Conservation (phyloP, 1,140 invertebrate species). For the Venustaconcha ellipsiformis region DNA sequence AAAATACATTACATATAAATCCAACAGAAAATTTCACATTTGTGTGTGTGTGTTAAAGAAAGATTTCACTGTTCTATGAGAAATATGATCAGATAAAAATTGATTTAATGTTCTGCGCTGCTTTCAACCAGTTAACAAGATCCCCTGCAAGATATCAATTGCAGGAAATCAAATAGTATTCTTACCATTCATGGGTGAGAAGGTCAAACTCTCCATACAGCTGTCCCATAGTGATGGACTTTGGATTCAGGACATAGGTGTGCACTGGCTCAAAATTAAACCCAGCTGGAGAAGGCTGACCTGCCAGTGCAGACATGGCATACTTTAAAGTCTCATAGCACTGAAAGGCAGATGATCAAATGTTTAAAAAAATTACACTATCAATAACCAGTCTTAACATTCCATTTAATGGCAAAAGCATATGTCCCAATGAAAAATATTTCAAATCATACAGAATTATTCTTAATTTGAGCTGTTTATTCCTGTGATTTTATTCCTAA, state of each 20-base stretch:
- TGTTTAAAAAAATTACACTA: too few relatives aligned
- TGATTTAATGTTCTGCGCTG: too few relatives aligned
- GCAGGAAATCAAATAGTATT: constrained; percentile 35
- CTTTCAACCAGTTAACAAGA: background rate
- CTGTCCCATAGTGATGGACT: constrained; percentile 72
- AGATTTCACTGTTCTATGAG: background rate
- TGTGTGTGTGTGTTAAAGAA: too few relatives aligned
- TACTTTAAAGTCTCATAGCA: constrained; percentile 79
- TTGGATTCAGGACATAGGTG: constrained; percentile 69
- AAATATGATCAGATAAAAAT: background rate
- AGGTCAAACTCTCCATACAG: constrained; percentile 71
- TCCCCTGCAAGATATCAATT: too few relatives aligned
- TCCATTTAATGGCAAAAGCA: too few relatives aligned
- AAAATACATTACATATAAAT: too few relatives aligned
- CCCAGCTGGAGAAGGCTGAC: constrained; percentile 76
- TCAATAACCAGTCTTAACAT: too few relatives aligned
- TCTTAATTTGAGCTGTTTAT: too few relatives aligned
- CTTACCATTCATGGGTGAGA: constrained; percentile 70
- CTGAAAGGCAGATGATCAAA: constrained; percentile 68
- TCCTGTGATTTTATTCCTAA: too few relatives aligned
- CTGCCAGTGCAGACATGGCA: constrained; percentile 76
- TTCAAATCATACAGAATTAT: too few relatives aligned
- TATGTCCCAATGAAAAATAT: too few relatives aligned
- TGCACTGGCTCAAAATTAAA: constrained; percentile 75
- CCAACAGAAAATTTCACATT: too few relatives aligned